These are phyloP conservation scores for Melipona quadrifasciata DNA, from an alignment of 1,140 invertebrate genomes.

Conservation along the genomic window DNA sequence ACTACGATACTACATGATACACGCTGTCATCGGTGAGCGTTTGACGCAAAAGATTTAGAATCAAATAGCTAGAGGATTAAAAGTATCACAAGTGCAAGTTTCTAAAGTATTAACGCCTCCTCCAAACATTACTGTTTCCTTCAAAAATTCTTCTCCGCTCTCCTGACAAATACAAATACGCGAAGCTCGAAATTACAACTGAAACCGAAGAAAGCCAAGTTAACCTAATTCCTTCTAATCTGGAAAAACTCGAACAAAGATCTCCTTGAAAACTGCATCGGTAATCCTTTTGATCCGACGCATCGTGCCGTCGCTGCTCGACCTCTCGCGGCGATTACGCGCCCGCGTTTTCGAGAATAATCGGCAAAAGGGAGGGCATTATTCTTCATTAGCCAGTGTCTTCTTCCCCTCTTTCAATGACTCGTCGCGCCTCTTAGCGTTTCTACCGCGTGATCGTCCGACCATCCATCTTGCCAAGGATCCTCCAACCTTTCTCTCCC, in stretches of 20 bases:
- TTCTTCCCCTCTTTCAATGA: conserved; percentile 76
- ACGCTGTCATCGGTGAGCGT: too few species aligned
- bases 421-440: conserved; percentile 78
- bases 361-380: conserved; percentile 64
- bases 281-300: background rate
- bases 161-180: background rate
- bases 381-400: conserved; percentile 76
- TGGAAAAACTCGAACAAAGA: background rate
- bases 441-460: conserved; percentile 66
- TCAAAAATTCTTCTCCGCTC: background rate
- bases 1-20: too few species aligned
- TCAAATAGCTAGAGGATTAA: too few species aligned
- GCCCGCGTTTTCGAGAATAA: conserved; percentile 43
- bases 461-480: conserved; percentile 74
- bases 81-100: too few species aligned
- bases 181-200: background rate
- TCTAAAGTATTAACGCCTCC: too few species aligned
- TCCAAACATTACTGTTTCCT: too few species aligned
- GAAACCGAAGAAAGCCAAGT: too few species aligned
- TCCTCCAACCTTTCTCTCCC: conserved; percentile 45
- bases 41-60: too few species aligned
- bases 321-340: conserved; percentile 1
- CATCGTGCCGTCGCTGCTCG: background rate
- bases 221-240: background rate
- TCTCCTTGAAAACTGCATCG: background rate